Base-by-base conservation (phyloP, 2,888 invertebrate genomes). In the Choristoneura rosaceana region DNA sequence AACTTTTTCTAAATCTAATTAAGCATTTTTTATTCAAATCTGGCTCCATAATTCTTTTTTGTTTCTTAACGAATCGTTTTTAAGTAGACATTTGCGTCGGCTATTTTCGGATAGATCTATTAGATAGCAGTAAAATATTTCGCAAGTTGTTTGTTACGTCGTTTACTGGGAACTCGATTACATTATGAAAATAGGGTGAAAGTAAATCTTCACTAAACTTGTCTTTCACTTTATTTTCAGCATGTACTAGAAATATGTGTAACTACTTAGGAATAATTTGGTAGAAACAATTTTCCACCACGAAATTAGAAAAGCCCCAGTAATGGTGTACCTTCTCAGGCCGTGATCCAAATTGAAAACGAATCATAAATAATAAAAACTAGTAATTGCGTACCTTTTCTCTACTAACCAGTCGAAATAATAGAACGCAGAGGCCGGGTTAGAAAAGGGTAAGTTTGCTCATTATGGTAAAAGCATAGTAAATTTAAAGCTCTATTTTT, bases 1-100 rank as follows among this genome's bases (percentile, higher is more conserved):
- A 70, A 64, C 58, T 64, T 70, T 69, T 58, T 55, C 43, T 50
- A 64, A 70, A 70, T 34, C 45, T 70, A 47, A 64, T 64, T 58
- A 58, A 64, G 47, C 61, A 45, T 38, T 58, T 63, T 69, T 43
- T 55, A 17, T 47, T 68, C 60, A 60, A 68, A 60, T 61, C 47
- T 60, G 47, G 70, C 70, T 58, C 63, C 45, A 43, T 34, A 17
- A 50, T 68, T 68, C 38, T 43, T 62, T 43, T 34, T 47, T 59
- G 61, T 64, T 50, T 50, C 15, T 34, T 34, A 60, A 25, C 55
- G 67, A 59, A 59, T 45, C 45, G 45, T 34, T 67, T 67, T 67
- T 25, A 67, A 58, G 25, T 15, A 38, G 12, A 25, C 33, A 58
- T 47, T 7, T 9, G n/a, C 8, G 14, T 14, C 12, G 25, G 45